These are phyloP conservation scores for Phrixothrix hirtus DNA, from an alignment of 2,888 invertebrate genomes.

Conservation along the genomic window DNA sequence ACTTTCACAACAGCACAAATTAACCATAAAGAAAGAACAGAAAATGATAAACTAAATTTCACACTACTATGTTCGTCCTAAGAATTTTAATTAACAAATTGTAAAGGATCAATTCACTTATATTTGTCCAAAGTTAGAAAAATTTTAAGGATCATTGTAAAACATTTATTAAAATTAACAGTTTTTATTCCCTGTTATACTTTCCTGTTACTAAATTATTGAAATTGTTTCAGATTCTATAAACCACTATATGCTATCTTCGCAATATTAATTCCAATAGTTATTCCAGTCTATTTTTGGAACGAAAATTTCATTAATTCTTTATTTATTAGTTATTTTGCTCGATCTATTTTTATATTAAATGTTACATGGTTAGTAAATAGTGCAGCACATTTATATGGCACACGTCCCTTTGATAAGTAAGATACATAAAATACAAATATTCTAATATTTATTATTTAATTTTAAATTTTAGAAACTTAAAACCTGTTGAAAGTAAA, in stretches of 20 bases:
- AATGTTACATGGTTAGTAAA: constrained; percentile 84
- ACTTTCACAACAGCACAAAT: no score
- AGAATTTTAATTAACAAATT: no score
- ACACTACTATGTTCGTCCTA: no score
- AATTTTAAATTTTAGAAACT: constrained; percentile 55
- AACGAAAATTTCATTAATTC: constrained; percentile 66
- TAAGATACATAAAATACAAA: constrained; percentile 50
- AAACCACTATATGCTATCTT: constrained; percentile 62
- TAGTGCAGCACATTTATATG: constrained; percentile 79
- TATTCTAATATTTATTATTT: not conserved
- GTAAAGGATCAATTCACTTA: no score
- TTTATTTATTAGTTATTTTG: constrained; percentile 64
- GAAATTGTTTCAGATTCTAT: constrained; percentile 65
- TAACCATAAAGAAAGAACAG: no score
- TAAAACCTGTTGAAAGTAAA: constrained; percentile 67
- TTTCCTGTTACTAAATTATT: not conserved
- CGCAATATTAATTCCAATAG: constrained; percentile 65
- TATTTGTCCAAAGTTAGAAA: no score
- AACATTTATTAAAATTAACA: no score
- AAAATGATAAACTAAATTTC: no score
- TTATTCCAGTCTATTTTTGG: constrained; percentile 70
- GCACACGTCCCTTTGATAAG: constrained; percentile 77
- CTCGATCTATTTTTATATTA: constrained; percentile 66
- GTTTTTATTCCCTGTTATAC: no score
- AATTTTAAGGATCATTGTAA: no score